Conservation (phyloP, 2,113 vertebrate species). For the Cinclus mexicanus region DNA sequence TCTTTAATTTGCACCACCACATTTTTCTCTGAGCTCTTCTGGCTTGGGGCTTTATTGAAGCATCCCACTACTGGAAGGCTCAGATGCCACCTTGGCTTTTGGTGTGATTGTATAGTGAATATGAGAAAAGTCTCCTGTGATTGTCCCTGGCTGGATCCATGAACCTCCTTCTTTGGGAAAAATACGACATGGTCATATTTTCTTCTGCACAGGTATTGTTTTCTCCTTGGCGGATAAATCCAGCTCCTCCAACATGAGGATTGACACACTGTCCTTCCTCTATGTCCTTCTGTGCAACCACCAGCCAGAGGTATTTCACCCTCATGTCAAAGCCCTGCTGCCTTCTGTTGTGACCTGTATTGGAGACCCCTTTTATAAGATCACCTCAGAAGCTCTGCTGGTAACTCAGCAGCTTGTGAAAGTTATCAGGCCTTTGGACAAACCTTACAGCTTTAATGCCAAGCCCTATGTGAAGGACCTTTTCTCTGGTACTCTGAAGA, state of each 20-base stretch:
- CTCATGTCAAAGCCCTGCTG: conserved; percentile 83
- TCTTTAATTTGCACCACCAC: neutral
- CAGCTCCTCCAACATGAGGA: conserved; percentile 90
- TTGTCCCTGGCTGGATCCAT: neutral
- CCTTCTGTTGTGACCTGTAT: conserved; percentile 83
- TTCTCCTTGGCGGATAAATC: conserved; percentile 89
- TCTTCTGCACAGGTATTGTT: conserved; percentile 76
- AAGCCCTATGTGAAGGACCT: conserved; percentile 82
- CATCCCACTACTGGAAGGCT: neutral
- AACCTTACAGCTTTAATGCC: conserved; percentile 73
- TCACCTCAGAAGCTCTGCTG: conserved; percentile 87
- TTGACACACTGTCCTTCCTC: conserved; percentile 88
- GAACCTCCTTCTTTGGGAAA: neutral
- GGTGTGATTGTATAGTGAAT: neutral
- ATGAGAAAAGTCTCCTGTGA: neutral
- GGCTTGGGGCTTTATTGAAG: neutral
- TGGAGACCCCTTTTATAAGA: conserved; percentile 90
- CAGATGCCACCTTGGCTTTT: neutral
- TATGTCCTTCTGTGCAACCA: conserved; percentile 86
- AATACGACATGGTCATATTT: neutral
- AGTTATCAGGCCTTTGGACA: conserved; percentile 82
- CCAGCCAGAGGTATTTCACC: conserved; percentile 84
- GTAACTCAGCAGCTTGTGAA: conserved; percentile 87
- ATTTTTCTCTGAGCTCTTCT: neutral
- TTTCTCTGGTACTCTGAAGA: conserved; percentile 80